These are phyloP conservation scores for Pteronura brasiliensis DNA, from an alignment of 2,113 vertebrate genomes.

Conservation along the genomic window DNA sequence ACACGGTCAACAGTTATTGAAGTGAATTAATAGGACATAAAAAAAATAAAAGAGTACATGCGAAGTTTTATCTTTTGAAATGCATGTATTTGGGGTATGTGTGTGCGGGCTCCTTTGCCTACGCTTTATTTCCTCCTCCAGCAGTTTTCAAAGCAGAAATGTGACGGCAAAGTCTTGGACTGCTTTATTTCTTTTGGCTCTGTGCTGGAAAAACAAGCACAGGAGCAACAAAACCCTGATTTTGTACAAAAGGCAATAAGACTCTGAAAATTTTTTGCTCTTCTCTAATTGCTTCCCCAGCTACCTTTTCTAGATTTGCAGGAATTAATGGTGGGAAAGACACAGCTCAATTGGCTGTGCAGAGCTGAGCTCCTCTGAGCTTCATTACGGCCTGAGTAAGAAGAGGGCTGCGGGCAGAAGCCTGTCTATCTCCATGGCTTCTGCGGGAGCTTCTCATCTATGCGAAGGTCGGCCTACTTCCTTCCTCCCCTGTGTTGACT, in stretches of 20 bases:
- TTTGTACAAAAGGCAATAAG: conserved; percentile 50
- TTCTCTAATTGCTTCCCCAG: conserved; percentile 73
- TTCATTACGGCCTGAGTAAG: conserved; percentile 37
- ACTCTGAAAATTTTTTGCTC: neutral
- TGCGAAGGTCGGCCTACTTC: conserved; percentile 1
- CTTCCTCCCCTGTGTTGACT: neutral
- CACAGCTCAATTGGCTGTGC: conserved; percentile 10
- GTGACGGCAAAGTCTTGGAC: neutral
- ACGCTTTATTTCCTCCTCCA: neutral
- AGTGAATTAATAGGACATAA: neutral
- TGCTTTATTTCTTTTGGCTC: conserved; percentile 51
- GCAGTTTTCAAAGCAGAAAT: conserved; percentile 19
- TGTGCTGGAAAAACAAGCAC: neutral
- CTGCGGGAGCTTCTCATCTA: neutral
- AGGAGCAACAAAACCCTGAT: conserved; percentile 43
- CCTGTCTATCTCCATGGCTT: neutral
- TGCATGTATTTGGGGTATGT: neutral
- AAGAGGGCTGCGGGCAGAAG: neutral
- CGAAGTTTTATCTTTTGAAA: neutral
- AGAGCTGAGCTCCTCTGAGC: conserved; percentile 53
- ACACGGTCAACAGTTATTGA: neutral
- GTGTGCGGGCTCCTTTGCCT: neutral
- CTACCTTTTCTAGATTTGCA: conserved; percentile 58
- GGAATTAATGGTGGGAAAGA: conserved; percentile 58
- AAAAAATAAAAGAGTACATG: neutral